These are phyloP conservation scores for Drosophila azteca DNA, from an alignment of 1,140 invertebrate species.

Conservation along the genomic window DNA sequence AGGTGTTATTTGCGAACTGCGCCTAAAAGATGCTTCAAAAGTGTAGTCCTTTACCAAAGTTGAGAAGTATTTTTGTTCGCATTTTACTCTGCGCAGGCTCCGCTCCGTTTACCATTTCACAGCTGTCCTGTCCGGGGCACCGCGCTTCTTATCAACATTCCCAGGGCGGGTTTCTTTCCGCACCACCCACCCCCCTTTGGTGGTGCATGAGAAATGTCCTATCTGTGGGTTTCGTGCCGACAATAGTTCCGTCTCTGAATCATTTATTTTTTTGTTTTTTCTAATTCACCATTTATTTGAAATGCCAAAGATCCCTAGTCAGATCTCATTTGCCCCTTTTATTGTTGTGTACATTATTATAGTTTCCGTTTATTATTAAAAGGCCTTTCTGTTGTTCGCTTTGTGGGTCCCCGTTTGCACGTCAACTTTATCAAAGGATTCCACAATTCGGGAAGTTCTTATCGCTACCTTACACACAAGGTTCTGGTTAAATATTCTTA, in stretches of 20 bases:
- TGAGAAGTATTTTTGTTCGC: slow-evolving; percentile 24
- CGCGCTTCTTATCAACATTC: slow-evolving; percentile 49
- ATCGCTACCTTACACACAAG: slow-evolving; percentile 26
- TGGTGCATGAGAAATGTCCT: no score
- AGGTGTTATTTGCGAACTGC: neutral
- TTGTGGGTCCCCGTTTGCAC: slow-evolving; percentile 16
- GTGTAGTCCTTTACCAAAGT: slow-evolving; percentile 12
- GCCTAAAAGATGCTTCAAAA: slow-evolving; percentile 43
- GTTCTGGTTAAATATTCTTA: slow-evolving; percentile 47
- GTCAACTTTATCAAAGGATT: slow-evolving; percentile 6
- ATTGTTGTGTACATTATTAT: slow-evolving; percentile 13
- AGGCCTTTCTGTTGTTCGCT: slow-evolving; percentile 52
- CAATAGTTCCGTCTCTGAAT: neutral
- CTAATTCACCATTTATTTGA: neutral
- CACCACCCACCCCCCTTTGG: no score
- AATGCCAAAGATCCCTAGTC: neutral
- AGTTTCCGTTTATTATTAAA: slow-evolving; percentile 47
- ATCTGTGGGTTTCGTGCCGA: no score
- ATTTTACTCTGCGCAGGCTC: slow-evolving; percentile 44
- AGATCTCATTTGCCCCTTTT: neutral
- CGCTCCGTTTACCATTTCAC: slow-evolving; percentile 12
- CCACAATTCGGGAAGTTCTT: slow-evolving; percentile 24
- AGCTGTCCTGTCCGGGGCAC: slow-evolving; percentile 46
- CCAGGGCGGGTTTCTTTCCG: slow-evolving; percentile 41
- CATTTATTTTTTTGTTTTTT: no score